phyloP scores from a whole-genome alignment of 2,797 vertebrate species.

The Enteromius fasciolatus region DNA sequence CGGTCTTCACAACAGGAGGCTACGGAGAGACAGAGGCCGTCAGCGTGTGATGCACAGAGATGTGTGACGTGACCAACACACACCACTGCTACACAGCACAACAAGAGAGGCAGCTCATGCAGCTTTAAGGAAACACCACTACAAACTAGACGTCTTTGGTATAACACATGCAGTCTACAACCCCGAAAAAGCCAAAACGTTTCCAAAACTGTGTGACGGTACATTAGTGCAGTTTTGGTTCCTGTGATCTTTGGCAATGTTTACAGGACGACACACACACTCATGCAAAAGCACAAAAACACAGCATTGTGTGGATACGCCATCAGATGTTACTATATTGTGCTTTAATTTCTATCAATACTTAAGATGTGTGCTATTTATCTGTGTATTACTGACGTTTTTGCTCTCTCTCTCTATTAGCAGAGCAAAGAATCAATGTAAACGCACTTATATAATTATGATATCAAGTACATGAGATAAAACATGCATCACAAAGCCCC shows the following conservation, averaged over 20 bases:
- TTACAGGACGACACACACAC: neutral
- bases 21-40: conserved; percentile 70
- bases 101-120: conserved; percentile 35
- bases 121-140: conserved; percentile 5
- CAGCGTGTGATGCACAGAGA: neutral
- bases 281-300: neutral
- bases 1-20: conserved; percentile 99
- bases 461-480: neutral
- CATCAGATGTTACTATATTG: neutral
- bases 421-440: neutral
- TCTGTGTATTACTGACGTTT: neutral
- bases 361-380: neutral
- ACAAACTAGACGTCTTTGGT: conserved; percentile 43
- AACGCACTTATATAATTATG: neutral
- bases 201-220: neutral
- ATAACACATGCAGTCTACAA: conserved; percentile 20
- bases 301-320: neutral
- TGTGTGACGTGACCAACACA: conserved; percentile 3
- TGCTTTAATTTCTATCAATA: neutral
- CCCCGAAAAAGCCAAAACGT: neutral
- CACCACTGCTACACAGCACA: conserved; percentile 54
- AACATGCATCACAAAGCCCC: neutral
- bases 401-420: neutral
- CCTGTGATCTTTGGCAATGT: conserved; percentile 17
- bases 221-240: neutral